A percentile compares a stretch with the other conserved stretches of the same genome.
phyloP scores from a whole-genome alignment of 1,140 invertebrate species.

The Halyomorpha halys region DNA sequence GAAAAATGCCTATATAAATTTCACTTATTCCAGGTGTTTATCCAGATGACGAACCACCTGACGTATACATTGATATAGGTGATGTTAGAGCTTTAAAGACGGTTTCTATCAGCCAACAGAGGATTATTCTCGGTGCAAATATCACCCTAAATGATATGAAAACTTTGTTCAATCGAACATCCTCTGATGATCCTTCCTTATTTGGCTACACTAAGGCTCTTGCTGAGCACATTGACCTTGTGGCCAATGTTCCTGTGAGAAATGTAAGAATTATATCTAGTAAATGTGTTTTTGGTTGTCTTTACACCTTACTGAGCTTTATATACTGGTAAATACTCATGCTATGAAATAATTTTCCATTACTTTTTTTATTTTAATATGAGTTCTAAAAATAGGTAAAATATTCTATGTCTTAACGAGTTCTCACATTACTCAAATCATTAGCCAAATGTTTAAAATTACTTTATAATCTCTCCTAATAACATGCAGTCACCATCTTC shows the following conservation, averaged over 20 bases:
- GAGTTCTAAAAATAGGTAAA: no score
- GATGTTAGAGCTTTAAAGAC: constrained; percentile 51
- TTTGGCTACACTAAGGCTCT: constrained; percentile 38
- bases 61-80: constrained; percentile 60
- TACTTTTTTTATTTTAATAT: no score
- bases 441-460: no score
- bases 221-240: constrained; percentile 54
- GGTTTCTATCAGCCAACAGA: constrained; percentile 38
- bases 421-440: no score
- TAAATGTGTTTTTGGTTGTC: no score
- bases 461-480: no score
- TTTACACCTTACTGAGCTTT: no score
- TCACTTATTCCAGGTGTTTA: constrained; percentile 52
- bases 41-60: constrained; percentile 38
- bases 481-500: no score
- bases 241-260: constrained; percentile 58
- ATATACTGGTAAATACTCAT: no score
- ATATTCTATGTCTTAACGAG: no score
- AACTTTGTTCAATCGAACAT: constrained; percentile 44
- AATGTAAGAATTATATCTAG: constrained; percentile 50
- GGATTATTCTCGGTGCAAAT: constrained; percentile 51
- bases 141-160: constrained; percentile 52
- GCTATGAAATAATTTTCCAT: no score
- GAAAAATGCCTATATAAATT: no score
- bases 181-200: constrained; percentile 36